Evolutionary conservation across 2,888 invertebrate genomes (phyloP).

Genomic region (Drepanosiphum platanoidis): DNA sequence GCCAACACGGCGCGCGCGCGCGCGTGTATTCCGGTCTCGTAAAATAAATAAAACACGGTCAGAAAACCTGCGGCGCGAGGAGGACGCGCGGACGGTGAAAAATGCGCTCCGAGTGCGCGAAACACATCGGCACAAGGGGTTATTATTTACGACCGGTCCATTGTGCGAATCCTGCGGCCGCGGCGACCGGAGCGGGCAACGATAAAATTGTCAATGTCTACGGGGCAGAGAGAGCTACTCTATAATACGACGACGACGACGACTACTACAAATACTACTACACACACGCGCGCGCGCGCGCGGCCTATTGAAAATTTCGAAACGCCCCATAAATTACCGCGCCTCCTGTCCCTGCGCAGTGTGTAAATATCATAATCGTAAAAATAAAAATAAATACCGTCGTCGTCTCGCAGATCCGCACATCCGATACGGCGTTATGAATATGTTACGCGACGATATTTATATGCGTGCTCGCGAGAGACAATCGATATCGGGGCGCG

Average conservation of each 20-base stretch:
- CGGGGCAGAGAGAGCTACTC: slow-evolving; percentile 29
- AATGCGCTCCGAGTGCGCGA: not conserved
- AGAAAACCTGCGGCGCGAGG: slow-evolving; percentile 27
- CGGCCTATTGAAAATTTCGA: slow-evolving; percentile 42
- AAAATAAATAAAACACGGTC: slow-evolving; percentile 52
- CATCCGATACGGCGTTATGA: not conserved
- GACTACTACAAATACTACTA: slow-evolving; percentile 13
- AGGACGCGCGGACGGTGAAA: not conserved
- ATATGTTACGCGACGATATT: no score
- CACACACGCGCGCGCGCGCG: not conserved
- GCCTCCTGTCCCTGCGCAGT: not conserved
- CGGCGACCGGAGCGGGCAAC: slow-evolving; percentile 14
- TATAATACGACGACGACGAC: not conserved
- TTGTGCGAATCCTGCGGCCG: slow-evolving; percentile 55
- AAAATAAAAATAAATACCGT: slow-evolving; percentile 29
- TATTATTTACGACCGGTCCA: slow-evolving; percentile 60
- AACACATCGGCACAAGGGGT: slow-evolving; percentile 16
- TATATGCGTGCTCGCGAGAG: no score
- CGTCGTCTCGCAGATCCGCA: slow-evolving; percentile 12
- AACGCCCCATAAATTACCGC: slow-evolving; percentile 56
- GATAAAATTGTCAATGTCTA: slow-evolving; percentile 62
- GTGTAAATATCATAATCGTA: slow-evolving; percentile 55
- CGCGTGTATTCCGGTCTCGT: slow-evolving; percentile 22
- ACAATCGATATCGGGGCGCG: not conserved
- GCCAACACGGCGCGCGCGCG: slow-evolving; percentile 35